Base-by-base conservation (phyloP, 2,888 invertebrate genomes). In the Gnatocerus cornutus region DNA sequence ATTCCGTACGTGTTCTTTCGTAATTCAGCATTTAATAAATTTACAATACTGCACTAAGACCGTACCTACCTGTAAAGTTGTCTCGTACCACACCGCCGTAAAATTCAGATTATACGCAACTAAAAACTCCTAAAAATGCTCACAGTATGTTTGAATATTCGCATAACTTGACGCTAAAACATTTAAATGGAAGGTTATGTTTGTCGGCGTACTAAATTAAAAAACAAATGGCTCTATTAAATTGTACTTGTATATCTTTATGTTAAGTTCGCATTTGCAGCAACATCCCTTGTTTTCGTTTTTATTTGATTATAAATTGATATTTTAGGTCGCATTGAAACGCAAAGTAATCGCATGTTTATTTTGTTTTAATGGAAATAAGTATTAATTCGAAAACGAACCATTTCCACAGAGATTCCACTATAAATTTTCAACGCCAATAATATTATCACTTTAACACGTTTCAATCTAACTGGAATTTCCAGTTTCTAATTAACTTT, bases 191-290 rank as follows among this genome's bases (percentile, higher is more conserved):
- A 61, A 72, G 74, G 72, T 73, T 74, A 74, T 78, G 80, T 82
- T 82, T 83, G 83, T 82, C 83, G 83, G 83, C 78, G 76, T 77
- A 81, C 76, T 82, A 83, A 83, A 82, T 82, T 83, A 80, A 82
- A 82, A 82, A 81, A 78, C 73, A 76, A 84, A 84, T 82, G 81
- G 80, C 83, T 84, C 80, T 83, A 84, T 83, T 83, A 83, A 83
- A 82, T 79, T 79, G 80, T 78, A 77, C 76, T 80, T 80, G 77
- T 79, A 82, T 79, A 76, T 78, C 78, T 77, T 74, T 74, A 78
- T 76, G 77, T 71, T 77, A 71, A 75, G 72, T 71, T 72, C 66
- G 61, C 71, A 71, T 76, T 74, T 71, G 71, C 68, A 71, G 67
- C 67, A 66, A 55, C 68, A 61, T 43, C 59, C 68, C 68, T 68